Base-by-base conservation (phyloP, 2,113 vertebrate species). In the Zapus hudsonius region DNA sequence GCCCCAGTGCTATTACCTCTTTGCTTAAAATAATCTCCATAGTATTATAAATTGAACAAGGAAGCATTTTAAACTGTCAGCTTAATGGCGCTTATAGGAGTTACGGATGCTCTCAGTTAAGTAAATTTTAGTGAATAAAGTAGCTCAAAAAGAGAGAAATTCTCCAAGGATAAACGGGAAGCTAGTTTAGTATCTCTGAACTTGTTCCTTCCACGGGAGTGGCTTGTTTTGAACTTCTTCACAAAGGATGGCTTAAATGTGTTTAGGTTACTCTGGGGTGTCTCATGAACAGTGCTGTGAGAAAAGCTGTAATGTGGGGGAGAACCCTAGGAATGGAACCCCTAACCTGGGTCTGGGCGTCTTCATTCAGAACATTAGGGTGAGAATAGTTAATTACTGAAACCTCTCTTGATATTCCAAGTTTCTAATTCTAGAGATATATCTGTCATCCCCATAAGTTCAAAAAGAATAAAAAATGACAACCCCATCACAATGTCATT, bases 61-160 rank as follows among this genome's bases (percentile, higher is more conserved):
- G 36, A 91, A 93, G 66, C 31, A 78, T 89, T 95, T 93, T 91
- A 91, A 94, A 89, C 76, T 94, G 57, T 78, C 94, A 93, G 87
- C 19, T 82, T 94, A 93, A 96, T 81, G 57, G 89, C 61, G 2
- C 76, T 92, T 44, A 89, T 1, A 86, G 66, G 70, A 96, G 61
- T 78, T 89, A 86, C 10, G 36, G 61, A 29, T 81, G 59, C 66
- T 92, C 89, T 96, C 72, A 57, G 69, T 91, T 92, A 93, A 87
- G 87, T 88, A 94, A 89, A 94, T 95, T 79, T 85, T 94, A 94
- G 89, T 84, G 81, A 93, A 79, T 74, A 96, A 93, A 93, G 73
- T 74, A 78, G 22, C n/a, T 89, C 31, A 47, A 96, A 76, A 73
- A 72, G 73, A 90, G 66, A 86, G 57, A 69, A 83, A 73, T 44